Percentiles rank a stretch among this genome's conserved stretches.
phyloP scores from a whole-genome alignment of 2,888 invertebrate species.

The Drosophila imparisetae region DNA sequence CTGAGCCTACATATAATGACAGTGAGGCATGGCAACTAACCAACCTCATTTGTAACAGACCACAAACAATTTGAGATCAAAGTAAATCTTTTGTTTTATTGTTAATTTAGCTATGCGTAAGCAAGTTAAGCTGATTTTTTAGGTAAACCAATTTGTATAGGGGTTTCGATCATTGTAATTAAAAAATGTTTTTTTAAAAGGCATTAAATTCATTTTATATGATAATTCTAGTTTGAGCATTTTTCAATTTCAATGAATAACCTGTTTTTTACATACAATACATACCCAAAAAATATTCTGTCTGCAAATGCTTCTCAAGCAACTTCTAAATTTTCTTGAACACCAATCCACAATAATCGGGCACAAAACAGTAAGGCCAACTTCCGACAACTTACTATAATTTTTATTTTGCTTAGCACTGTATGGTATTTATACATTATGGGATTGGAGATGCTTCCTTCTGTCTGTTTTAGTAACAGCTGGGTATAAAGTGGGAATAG shows the following conservation, averaged over 20 bases:
- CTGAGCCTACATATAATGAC: background rate
- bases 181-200: too few species aligned
- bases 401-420: background rate
- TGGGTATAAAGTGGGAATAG: background rate
- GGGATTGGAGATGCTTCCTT: background rate
- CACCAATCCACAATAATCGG: background rate
- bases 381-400: background rate
- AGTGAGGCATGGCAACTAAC: constrained; percentile 1
- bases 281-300: too few species aligned
- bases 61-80: background rate
- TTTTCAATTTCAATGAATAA: too few species aligned
- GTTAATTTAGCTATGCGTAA: background rate
- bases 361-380: background rate
- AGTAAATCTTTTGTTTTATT: background rate
- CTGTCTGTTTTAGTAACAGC: too few species aligned
- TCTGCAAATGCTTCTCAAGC: too few species aligned
- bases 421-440: background rate
- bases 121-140: background rate
- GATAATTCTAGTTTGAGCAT: too few species aligned
- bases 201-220: too few species aligned
- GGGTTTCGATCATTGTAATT: too few species aligned
- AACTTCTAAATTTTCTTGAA: too few species aligned
- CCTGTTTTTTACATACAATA: too few species aligned
- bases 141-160: too few species aligned
- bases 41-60: background rate